Base-by-base conservation (phyloP, 1,140 invertebrate genomes). In the Meloidogyne hapla region DNA sequence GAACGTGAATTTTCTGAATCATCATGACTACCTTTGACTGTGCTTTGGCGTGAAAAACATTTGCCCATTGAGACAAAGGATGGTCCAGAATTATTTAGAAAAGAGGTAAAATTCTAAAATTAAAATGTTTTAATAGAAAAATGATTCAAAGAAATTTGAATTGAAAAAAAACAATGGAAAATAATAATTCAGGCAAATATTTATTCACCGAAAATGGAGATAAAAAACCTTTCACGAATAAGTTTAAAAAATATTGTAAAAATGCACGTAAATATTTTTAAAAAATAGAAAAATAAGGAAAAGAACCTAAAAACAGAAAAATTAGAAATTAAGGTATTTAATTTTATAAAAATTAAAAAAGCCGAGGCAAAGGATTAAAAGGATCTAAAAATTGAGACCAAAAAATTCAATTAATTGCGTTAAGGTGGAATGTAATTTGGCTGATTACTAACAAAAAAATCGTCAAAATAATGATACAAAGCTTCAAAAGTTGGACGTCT, bases 401-500 rank as follows among this genome's bases (percentile, higher is more conserved):
- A 69, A 69, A 26, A 45, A 25, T 12, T n/a, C 23, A 12, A 23
- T 6, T 8, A n/a, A 38, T 74, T 63, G 33, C 26, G 10, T 72
- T 42, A 63, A 18, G 75, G 33, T 26, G 83, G 83, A 33, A 85
- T 81, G 69, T 84, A 84, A 62, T 85, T 85, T 15, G 83, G 82
- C 67, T 84, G 83, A 26, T 81, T 69, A 69, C 68, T 93, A 65
- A 97, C 93, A 87, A 93, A 94, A 89, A 94, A 99, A 83, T 95
- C 94, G 88, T 98, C 95, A 88, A 99, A 96, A 87, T 94, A 96
- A 86, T 94, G 93, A 86, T 94, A 94, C n/a, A 98, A 91, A 89
- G 94, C 95, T 87, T 96, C 94, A 88, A 99, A 98, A 0, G 96
- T 98, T 23, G 95, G 96, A 85, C 96, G 89, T 84, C 94, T 93